Evolutionary conservation across 2,888 invertebrate genomes (phyloP).

Genomic region (Atrina japonica): DNA sequence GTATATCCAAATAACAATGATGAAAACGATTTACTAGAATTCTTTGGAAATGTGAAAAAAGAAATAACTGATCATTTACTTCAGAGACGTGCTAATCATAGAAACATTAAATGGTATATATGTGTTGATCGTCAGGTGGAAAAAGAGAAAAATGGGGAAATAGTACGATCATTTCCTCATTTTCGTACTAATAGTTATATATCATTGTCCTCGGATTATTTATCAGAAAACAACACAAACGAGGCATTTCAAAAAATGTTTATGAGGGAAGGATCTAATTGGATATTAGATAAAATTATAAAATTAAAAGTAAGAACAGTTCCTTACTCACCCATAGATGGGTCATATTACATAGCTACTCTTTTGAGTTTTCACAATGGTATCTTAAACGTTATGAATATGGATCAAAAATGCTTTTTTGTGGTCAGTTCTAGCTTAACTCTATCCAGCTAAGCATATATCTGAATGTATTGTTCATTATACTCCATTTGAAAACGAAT

Average conservation of each 20-base stretch:
- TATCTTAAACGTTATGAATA: too few relatives aligned
- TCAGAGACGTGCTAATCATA: too few relatives aligned
- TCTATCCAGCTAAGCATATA: slow-evolving; percentile 30
- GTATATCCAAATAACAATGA: background rate
- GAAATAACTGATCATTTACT: too few relatives aligned
- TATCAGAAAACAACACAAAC: slow-evolving; percentile 29
- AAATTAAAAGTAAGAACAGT: slow-evolving; percentile 42
- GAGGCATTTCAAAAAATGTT: slow-evolving; percentile 51
- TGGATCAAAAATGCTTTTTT: slow-evolving; percentile 47
- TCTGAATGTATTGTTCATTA: slow-evolving; percentile 34
- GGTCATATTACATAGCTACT: slow-evolving; percentile 42
- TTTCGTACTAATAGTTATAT: too few relatives aligned
- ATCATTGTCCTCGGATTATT: slow-evolving; percentile 10
- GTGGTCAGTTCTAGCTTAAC: slow-evolving; percentile 38
- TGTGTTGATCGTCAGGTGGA: too few relatives aligned
- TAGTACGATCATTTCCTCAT: too few relatives aligned
- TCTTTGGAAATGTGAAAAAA: too few relatives aligned
- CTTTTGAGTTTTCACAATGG: too few relatives aligned
- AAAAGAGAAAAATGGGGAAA: slow-evolving; percentile 9
- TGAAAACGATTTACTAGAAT: too few relatives aligned
- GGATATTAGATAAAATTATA: slow-evolving; percentile 45
- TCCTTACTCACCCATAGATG: slow-evolving; percentile 41
- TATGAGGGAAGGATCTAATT: slow-evolving; percentile 53
- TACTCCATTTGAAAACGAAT: slow-evolving; percentile 26
- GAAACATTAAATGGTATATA: too few relatives aligned